Conservation (phyloP, 2,113 vertebrate genomes). For the Plestiodon gilberti region DNA sequence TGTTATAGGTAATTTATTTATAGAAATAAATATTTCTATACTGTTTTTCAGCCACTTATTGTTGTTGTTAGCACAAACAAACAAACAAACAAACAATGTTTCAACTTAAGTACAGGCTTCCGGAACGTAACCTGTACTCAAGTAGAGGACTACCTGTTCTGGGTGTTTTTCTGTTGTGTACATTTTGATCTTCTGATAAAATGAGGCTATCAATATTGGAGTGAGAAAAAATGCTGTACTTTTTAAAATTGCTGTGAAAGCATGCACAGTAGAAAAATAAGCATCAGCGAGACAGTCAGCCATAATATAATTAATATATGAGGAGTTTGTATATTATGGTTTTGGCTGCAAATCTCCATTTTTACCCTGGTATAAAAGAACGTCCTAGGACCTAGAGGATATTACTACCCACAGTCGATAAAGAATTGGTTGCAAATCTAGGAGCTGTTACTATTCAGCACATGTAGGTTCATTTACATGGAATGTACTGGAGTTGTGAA, state of each 20-base stretch:
- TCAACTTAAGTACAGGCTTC: too few relatives aligned
- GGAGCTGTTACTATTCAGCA: conserved; percentile 15
- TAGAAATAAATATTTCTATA: too few relatives aligned
- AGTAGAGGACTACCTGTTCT: too few relatives aligned
- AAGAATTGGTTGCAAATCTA: conserved; percentile 38
- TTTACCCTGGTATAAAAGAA: background rate
- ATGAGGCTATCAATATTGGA: background rate
- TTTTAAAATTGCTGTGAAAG: background rate
- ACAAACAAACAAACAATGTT: too few relatives aligned
- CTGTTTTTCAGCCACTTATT: too few relatives aligned
- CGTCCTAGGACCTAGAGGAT: conserved; percentile 31
- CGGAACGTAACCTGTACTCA: too few relatives aligned
- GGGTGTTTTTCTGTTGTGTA: background rate
- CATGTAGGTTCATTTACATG: conserved; percentile 24
- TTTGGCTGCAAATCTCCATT: background rate
- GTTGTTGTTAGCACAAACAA: too few relatives aligned
- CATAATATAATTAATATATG: background rate
- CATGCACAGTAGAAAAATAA: background rate
- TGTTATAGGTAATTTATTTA: too few relatives aligned
- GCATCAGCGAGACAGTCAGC: background rate
- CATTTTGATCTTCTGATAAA: background rate
- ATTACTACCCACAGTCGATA: conserved; percentile 31
- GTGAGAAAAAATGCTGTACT: background rate
- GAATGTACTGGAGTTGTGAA: background rate
- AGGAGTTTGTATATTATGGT: background rate